phyloP scores from a whole-genome alignment of 2,113 vertebrate genomes.

The Colossoma macropomum region DNA sequence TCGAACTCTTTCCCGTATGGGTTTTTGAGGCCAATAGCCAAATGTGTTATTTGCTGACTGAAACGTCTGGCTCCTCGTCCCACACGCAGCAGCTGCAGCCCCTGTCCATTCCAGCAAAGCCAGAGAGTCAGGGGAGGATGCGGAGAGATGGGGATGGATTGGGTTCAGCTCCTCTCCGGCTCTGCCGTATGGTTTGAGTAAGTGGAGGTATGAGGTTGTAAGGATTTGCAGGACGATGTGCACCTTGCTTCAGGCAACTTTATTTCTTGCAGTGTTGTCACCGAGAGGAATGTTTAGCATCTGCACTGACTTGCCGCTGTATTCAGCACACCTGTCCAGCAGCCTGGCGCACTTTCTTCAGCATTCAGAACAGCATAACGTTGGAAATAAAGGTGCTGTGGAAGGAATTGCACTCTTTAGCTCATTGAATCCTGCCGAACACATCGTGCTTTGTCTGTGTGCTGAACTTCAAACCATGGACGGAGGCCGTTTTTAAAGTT shows the following conservation, averaged over 20 bases:
- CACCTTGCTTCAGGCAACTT: neutral
- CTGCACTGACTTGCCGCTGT: neutral
- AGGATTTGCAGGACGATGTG: neutral
- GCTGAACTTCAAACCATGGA: no score
- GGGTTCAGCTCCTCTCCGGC: neutral
- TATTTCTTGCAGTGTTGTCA: neutral
- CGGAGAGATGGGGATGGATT: neutral
- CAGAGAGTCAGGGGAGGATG: neutral
- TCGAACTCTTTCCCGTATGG: conserved; percentile 2
- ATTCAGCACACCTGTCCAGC: neutral
- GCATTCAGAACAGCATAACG: neutral
- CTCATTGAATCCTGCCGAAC: neutral
- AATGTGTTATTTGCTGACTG: conserved; percentile 44
- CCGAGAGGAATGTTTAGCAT: neutral
- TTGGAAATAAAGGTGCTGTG: neutral
- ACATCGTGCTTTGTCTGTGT: no score
- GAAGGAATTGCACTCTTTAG: no score
- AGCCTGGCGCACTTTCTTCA: neutral
- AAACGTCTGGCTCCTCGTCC: conserved; percentile 35
- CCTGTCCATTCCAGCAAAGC: neutral
- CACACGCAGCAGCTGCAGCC: conserved; percentile 23
- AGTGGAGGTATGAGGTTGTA: neutral
- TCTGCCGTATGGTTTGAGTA: neutral
- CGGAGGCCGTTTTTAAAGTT: no score
- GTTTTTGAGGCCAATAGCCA: conserved; percentile 39